Base-by-base conservation (phyloP, 2,797 vertebrate genomes). In the Cuculus canorus region DNA sequence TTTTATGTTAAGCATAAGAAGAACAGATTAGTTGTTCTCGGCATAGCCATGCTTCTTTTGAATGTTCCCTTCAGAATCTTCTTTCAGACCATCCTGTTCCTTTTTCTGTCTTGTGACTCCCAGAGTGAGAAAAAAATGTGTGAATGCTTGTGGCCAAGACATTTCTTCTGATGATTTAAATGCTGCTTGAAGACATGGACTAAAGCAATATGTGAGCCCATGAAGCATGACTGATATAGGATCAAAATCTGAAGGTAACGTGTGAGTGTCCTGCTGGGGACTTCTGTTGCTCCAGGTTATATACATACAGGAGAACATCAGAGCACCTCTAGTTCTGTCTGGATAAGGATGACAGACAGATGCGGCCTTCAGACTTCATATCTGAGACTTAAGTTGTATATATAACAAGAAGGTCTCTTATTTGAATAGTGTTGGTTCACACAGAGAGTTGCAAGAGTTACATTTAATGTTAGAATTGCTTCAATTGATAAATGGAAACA, bases 101-200 rank as follows among this genome's bases (percentile, higher is more conserved):
- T 50, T 91, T 92, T 81, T 80, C 79, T 92, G 25, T 57, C 79
- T 86, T 78, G 24, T 75, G 93, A 83, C 50, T 76, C 65, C 41
- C n/a, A 24, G 71, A 50, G 27, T 3, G 43, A 2, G 88, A 96
- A 93, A 91, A 47, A 79, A 5, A 19, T 60, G 61, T 45, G 30
- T 63, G 54, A 70, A n/a, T 87, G 33, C 54, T 78, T 84, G 35
- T 81, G 91, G 41, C 37, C 43, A 87, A 85, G 37, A 50, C 17
- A 84, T 94, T 30, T 94, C 75, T 94, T 71, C n/a, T 70, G 45
- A 59, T 79, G 25, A 95, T 89, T 88, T 76, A 50, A 45, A 77
- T 63, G 56, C 68, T 85, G 59, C 73, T 92, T 92, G 86, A 92
- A 73, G 63, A 92, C 70, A 86, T 86, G 39, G 43, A 78, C 73